A percentile compares a stretch with the other conserved stretches of the same genome.
Conservation (phyloP, 2,797 vertebrate species). For the Parauchenoglanis punctatus region DNA sequence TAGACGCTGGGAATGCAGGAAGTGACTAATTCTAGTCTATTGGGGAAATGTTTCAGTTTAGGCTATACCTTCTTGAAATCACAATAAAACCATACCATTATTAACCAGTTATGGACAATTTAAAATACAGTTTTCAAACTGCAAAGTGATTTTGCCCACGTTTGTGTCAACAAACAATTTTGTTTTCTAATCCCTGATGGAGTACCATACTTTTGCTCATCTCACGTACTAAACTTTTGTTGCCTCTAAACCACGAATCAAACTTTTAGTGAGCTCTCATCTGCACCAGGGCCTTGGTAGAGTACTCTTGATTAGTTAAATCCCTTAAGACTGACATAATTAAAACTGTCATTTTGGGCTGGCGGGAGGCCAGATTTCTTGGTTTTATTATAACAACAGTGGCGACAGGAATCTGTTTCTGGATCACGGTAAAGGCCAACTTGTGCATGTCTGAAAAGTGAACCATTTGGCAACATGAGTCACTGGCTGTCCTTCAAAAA, state of each 20-base stretch:
- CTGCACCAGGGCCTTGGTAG: neutral
- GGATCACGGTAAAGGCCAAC: neutral
- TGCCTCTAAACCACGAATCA: neutral
- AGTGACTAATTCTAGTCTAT: neutral
- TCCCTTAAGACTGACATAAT: slow-evolving; percentile 14
- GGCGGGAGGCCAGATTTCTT: neutral
- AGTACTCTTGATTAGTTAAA: slow-evolving; percentile 11
- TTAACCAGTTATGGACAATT: neutral
- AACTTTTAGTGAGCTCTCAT: neutral
- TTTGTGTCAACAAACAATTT: neutral
- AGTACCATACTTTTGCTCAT: neutral
- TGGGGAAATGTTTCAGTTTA: neutral
- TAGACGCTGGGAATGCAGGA: neutral
- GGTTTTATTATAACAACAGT: neutral
- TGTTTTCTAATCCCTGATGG: neutral
- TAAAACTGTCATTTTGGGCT: slow-evolving; percentile 7
- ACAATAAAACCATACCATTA: neutral
- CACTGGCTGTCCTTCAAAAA: neutral
- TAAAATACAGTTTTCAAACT: neutral
- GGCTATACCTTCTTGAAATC: neutral
- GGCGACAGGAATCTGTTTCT: slow-evolving; percentile 2
- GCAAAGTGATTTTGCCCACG: neutral
- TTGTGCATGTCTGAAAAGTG: neutral
- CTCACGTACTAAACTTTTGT: neutral
- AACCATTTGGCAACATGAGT: neutral